Evolutionary conservation across 2,797 vertebrate species (phyloP).

Genomic region (Chanos chanos): DNA sequence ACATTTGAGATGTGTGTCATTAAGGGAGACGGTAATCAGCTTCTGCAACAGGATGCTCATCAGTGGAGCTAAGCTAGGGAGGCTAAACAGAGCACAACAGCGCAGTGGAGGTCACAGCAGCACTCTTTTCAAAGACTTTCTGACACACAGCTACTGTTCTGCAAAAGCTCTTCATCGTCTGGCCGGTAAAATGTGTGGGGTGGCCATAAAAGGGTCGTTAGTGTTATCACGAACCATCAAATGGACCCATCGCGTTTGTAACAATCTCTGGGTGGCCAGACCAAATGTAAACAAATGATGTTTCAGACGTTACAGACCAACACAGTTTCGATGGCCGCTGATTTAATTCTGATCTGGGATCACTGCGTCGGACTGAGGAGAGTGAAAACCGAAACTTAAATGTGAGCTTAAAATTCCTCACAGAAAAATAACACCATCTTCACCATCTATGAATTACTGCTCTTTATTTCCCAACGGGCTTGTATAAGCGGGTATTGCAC

Average conservation of each 20-base stretch:
- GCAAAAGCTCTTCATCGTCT: background rate
- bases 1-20: slow-evolving; percentile 28
- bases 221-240: slow-evolving; percentile 11
- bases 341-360: too few species aligned
- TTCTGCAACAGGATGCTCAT: slow-evolving; percentile 19
- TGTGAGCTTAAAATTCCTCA: too few species aligned
- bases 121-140: slow-evolving; percentile 11
- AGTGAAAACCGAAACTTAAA: too few species aligned
- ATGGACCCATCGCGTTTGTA: slow-evolving; percentile 6
- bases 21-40: slow-evolving; percentile 21
- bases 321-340: too few species aligned
- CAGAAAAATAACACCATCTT: too few species aligned
- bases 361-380: too few species aligned
- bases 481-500: too few species aligned
- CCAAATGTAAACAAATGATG: too few species aligned
- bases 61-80: slow-evolving; percentile 6
- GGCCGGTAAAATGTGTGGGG: background rate
- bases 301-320: too few species aligned
- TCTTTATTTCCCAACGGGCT: too few species aligned
- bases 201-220: slow-evolving; percentile 16
- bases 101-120: slow-evolving; percentile 17
- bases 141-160: slow-evolving; percentile 4
- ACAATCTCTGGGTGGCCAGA: background rate
- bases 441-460: too few species aligned
- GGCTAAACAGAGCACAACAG: background rate